Evolutionary conservation across 2,888 invertebrate genomes (phyloP).

Genomic region (Criorhina ranunculi): DNA sequence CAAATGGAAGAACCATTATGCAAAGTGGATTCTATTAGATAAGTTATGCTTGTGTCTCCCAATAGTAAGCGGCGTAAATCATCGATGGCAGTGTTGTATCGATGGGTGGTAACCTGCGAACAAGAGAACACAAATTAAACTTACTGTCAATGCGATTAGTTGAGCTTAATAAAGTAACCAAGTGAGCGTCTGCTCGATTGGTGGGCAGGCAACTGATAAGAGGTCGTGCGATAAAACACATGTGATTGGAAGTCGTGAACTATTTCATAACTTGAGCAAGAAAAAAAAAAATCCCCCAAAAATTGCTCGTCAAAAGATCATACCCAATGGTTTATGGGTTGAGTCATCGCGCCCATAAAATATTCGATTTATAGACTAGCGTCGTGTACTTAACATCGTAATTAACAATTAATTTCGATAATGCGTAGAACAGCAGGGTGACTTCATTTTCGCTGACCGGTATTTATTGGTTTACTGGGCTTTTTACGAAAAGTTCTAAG

Average conservation of each 20-base stretch:
- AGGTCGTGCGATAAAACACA: conserved; percentile 11
- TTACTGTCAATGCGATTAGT: background rate
- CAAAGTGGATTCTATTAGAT: background rate
- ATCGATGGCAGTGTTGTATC: conserved; percentile 67
- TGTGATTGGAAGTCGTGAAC: background rate
- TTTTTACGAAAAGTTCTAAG: too few relatives aligned
- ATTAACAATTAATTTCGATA: conserved; percentile 7
- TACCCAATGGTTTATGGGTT: background rate
- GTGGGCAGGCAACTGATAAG: conserved; percentile 11
- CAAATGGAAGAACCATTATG: conserved; percentile 84
- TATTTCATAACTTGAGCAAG: conserved; percentile 21
- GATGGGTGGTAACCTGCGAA: conserved; percentile 52
- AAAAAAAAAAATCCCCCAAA: background rate
- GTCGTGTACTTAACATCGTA: conserved; percentile 45
- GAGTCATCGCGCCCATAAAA: conserved; percentile 20
- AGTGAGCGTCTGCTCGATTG: background rate
- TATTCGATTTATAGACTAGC: conserved; percentile 7
- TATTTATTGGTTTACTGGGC: background rate
- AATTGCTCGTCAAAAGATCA: background rate
- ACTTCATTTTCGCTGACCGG: background rate
- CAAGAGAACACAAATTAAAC: conserved; percentile 34
- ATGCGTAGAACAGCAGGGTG: background rate
- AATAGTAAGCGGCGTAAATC: conserved; percentile 41
- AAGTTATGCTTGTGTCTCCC: conserved; percentile 19
- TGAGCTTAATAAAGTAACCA: background rate